Evolutionary conservation across 2,888 invertebrate genomes (phyloP), one percentile per base, ranked within the genome.

Genomic region (Macrophya alboannulata): DNA sequence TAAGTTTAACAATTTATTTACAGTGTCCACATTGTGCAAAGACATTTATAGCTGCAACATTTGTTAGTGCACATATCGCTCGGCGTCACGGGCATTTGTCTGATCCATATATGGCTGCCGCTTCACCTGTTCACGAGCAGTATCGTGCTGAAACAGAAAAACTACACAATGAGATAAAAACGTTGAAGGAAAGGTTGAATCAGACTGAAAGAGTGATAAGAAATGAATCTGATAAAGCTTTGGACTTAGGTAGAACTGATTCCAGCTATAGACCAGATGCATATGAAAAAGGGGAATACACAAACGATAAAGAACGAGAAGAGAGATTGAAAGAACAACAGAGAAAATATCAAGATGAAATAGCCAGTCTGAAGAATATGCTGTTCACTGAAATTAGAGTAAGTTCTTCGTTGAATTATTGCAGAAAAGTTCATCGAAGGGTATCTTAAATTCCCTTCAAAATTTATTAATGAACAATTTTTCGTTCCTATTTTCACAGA

Each of bases 21-120:
- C 94, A 96, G 94, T 97, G 97, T 89, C 94, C 93, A 62, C 94
- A 95, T 90, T 97, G 97, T 89, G 95, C 95, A n/a, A 97, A 97
- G 93, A 95, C 95, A 10, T 97, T 97, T 91, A 92, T 96, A 77
- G 95, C 96, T 87, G 95, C 96, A 89, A 94, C 95, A 85, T 96
- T 96, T 91, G 94, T 96, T 86, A 95, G 94, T 91, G 95, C 96
- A 72, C 97, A 97, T 89, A 93, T 96, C 74, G 94, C 94, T 87
- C 94, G 96, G 88, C 94, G 96, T 48, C 97, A 97, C 91, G 90
- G 93, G 1, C 90, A 90, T 68, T 74, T 89, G 17, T 87, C 91
- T 8, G 91, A 90, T 4, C 86, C 88, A 17, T 86, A 86, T 9
- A 90, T 59, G 25, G 71, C 84, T 0, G 76, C 86, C 25, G 87